These are phyloP conservation scores for Platichthys stellatus DNA, from an alignment of 2,113 vertebrate species.

Conservation along the genomic window DNA sequence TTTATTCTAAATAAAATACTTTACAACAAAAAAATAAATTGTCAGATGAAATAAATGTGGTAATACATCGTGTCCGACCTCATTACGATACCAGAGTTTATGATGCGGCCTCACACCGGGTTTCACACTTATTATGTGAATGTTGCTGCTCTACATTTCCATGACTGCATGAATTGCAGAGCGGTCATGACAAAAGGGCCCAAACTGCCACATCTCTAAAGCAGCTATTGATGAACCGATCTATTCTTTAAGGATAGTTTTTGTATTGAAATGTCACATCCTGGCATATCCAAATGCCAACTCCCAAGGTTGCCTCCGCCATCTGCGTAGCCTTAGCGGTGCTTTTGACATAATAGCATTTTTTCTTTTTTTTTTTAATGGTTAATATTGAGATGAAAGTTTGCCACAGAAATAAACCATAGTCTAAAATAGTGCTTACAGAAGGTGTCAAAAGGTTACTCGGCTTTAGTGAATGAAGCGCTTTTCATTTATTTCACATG, in stretches of 20 bases:
- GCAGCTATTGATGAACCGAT: slow-evolving; percentile 71
- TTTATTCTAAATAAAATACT: slow-evolving; percentile 8
- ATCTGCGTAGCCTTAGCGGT: slow-evolving; percentile 61
- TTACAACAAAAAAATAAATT: slow-evolving; percentile 1
- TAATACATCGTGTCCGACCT: slow-evolving; percentile 41
- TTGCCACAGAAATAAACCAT: slow-evolving; percentile 29
- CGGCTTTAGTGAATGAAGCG: slow-evolving; percentile 35
- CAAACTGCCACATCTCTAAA: slow-evolving; percentile 68
- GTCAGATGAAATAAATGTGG: slow-evolving; percentile 23
- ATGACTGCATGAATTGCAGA: slow-evolving; percentile 45
- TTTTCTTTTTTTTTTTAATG: slow-evolving; percentile 37
- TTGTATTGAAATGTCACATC: slow-evolving; percentile 82
- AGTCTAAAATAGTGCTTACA: slow-evolving; percentile 15
- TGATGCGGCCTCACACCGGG: slow-evolving; percentile 35
- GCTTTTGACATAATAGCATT: slow-evolving; percentile 72
- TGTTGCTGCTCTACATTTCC: slow-evolving; percentile 21
- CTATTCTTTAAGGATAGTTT: slow-evolving; percentile 78
- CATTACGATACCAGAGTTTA: slow-evolving; percentile 13
- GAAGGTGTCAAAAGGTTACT: slow-evolving; percentile 47
- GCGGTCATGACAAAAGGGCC: slow-evolving; percentile 48
- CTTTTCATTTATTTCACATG: slow-evolving; percentile 47
- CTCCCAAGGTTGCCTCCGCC: slow-evolving; percentile 75
- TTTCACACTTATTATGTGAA: slow-evolving; percentile 39
- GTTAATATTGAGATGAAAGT: slow-evolving; percentile 38
- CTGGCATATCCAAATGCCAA: slow-evolving; percentile 83